Evolutionary conservation across 2,797 vertebrate genomes (phyloP).

Genomic region (Hoplostethus atlanticus): DNA sequence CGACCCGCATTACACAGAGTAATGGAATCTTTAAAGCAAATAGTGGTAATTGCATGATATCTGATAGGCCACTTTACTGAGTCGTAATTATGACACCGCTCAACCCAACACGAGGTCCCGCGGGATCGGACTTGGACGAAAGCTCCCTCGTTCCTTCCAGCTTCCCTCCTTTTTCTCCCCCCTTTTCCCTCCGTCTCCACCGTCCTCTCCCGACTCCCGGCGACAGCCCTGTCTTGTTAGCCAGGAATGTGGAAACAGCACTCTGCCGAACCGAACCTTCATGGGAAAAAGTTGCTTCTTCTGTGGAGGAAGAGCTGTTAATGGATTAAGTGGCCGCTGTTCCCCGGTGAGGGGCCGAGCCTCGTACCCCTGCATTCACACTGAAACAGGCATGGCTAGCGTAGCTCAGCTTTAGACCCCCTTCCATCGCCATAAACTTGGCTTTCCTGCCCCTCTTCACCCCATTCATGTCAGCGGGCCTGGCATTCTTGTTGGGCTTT

Average conservation of each 20-base stretch:
- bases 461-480: conserved; percentile 76
- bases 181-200: not conserved
- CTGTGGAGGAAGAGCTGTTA: conserved; percentile 64
- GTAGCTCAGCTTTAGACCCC: conserved; percentile 73
- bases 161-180: conserved; percentile 22
- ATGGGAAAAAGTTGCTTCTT: conserved; percentile 74
- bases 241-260: conserved; percentile 64
- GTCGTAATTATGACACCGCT: conserved; percentile 55
- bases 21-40: conserved; percentile 64
- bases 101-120: conserved; percentile 39
- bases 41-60: conserved; percentile 62
- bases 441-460: conserved; percentile 75
- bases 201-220: conserved; percentile 28
- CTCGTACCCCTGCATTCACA: conserved; percentile 60
- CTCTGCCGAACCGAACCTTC: conserved; percentile 68
- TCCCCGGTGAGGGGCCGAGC: conserved; percentile 58
- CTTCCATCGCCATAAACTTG: conserved; percentile 70
- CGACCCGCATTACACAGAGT: conserved; percentile 15
- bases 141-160: conserved; percentile 45
- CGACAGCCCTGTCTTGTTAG: conserved; percentile 55
- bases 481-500: conserved; percentile 74
- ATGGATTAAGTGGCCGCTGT: conserved; percentile 75
- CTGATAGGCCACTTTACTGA: conserved; percentile 68
- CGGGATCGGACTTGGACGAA: conserved; percentile 64
- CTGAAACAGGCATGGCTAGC: conserved; percentile 66